Evolutionary conservation across 2,113 vertebrate species (phyloP).

Genomic region (Platichthys flesus): DNA sequence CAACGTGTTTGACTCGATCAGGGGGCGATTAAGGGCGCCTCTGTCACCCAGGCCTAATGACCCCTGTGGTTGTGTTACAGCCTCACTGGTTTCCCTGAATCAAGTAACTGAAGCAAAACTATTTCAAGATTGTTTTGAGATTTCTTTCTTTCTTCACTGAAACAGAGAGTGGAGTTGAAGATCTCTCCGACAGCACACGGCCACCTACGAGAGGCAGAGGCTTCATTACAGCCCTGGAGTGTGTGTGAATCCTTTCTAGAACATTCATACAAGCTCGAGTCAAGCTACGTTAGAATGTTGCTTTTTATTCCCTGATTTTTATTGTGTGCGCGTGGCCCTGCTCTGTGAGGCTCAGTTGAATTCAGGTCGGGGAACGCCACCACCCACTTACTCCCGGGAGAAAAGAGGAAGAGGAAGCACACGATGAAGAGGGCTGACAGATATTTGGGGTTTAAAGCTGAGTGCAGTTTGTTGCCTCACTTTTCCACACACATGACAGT

Average conservation of each 20-base stretch:
- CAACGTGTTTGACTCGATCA: neutral
- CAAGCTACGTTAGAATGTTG: neutral
- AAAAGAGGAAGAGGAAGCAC: neutral
- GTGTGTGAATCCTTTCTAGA: neutral
- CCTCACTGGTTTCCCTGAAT: neutral
- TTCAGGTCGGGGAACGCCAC: conserved; percentile 37
- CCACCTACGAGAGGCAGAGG: neutral
- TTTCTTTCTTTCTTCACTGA: neutral
- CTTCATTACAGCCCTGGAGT: conserved; percentile 10
- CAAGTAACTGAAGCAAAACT: neutral
- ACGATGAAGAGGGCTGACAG: conserved; percentile 15
- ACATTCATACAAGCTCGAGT: neutral
- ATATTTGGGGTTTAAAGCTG: conserved; percentile 35
- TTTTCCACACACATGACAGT: conserved; percentile 42
- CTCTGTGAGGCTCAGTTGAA: conserved; percentile 26
- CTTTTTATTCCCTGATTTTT: neutral
- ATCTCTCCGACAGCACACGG: neutral
- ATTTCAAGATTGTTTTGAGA: neutral
- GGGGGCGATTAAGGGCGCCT: too few species aligned
- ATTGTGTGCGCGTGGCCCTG: neutral
- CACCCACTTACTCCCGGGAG: conserved; percentile 9
- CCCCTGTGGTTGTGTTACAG: neutral
- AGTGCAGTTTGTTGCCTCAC: conserved; percentile 31
- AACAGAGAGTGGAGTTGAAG: neutral
- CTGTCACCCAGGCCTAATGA: neutral